phyloP scores from a whole-genome alignment of 2,888 invertebrate genomes.

The Volucella inflata region DNA sequence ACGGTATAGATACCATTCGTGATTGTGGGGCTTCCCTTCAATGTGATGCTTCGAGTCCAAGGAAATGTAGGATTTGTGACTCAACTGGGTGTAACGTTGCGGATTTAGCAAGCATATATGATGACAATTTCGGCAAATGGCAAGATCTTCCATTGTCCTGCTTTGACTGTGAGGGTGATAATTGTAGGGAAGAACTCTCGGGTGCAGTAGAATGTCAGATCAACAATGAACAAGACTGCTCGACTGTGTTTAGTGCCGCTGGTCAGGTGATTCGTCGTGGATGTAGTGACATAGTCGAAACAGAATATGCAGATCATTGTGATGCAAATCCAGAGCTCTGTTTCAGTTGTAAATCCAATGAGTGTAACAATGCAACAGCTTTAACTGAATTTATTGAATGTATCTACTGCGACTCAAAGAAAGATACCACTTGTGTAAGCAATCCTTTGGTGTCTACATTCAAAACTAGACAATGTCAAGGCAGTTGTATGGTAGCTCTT shows the following conservation, averaged over 20 bases:
- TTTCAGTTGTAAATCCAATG: constrained; percentile 81
- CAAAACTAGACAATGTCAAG: constrained; percentile 79
- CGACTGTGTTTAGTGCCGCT: constrained; percentile 78
- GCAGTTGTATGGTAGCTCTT: constrained; percentile 81
- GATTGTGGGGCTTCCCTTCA: constrained; percentile 78
- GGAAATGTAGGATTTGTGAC: constrained; percentile 77
- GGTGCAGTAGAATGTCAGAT: constrained; percentile 74
- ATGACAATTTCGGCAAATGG: constrained; percentile 81
- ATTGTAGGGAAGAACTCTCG: constrained; percentile 68
- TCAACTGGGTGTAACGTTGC: constrained; percentile 79
- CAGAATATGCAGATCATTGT: constrained; percentile 76
- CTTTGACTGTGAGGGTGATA: constrained; percentile 77
- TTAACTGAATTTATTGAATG: constrained; percentile 78
- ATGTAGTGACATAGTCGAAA: constrained; percentile 78
- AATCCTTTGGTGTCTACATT: constrained; percentile 73
- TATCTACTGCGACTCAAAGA: constrained; percentile 80
- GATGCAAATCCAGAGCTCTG: constrained; percentile 77
- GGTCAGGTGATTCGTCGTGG: constrained; percentile 79
- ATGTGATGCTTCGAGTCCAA: constrained; percentile 78
- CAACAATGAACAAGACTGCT: constrained; percentile 81
- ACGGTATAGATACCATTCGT: constrained; percentile 78
- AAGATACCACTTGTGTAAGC: constrained; percentile 78
- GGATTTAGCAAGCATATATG: constrained; percentile 77
- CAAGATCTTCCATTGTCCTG: constrained; percentile 81
- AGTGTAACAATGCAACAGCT: constrained; percentile 79